Base-by-base conservation (phyloP, 2,113 vertebrate genomes). In the Phaethon lepturus region DNA sequence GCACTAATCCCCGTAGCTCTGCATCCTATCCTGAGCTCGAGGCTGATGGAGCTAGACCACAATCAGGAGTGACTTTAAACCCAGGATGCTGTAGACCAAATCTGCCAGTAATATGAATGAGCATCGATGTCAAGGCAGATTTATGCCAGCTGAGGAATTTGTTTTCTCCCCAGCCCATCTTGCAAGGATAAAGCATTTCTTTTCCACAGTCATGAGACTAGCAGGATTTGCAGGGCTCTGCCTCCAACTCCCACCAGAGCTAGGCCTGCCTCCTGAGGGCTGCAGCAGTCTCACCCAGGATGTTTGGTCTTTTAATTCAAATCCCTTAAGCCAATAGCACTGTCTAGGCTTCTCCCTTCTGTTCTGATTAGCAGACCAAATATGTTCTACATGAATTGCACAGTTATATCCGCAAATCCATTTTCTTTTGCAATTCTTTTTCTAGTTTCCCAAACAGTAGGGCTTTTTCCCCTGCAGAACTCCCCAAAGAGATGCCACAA, bases 401-500 rank as follows among this genome's bases (percentile, higher is more conserved):
- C 94, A 92, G 97, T 95, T 95, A 64, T 83, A 71, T 78, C 84
- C 83, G 76, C 79, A 92, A 91, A 88, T 56, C 85, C 83, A 40
- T 88, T 93, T 78, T 86, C 68, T 67, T 66, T 35, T 56, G 42
- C 56, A 56, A 6, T 47, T 74, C 89, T 93, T 52, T 47, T 25
- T 14, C 49, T 49, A 35, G 58, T 73, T 92, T 79, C 68, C 71
- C 69, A 75, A 88, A 74, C 75, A 64, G 52, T 13, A 15, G 44
- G 75, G 58, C 44, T 92, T 94, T 53, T 85, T 42, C 60, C 82
- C 91, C 50, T 59, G 63, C 72, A 66, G 84, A 92, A 80, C 45
- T 94, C 95, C 95, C 96, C 85, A 66, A 82, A 93, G 96, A 97
- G 33, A 80, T 63, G 74, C 86, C 91, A 90, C 78, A 78, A 91